A percentile compares a stretch with the other conserved stretches of the same genome.
phyloP scores from a whole-genome alignment of 2,888 invertebrate species.

The Serripes groenlandicus region DNA sequence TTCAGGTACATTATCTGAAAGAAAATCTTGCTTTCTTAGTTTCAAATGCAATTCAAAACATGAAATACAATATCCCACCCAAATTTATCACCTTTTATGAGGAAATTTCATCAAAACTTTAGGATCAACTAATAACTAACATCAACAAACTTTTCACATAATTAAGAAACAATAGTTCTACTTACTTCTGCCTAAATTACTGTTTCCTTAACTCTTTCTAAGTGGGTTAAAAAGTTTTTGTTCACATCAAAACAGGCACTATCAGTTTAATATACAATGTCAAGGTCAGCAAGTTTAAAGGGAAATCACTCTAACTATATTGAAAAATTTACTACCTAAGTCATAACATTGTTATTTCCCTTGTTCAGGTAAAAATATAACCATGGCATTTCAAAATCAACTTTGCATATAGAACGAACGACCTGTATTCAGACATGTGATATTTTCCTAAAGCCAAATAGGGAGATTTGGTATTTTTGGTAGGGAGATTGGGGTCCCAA shows the following conservation, averaged over 20 bases:
- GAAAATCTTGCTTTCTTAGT: too few species aligned
- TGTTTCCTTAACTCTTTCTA: slow-evolving; percentile 12
- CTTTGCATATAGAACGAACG: too few species aligned
- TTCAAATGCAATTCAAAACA: too few species aligned
- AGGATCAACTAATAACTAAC: background rate
- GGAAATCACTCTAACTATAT: slow-evolving; percentile 45
- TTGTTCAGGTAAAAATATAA: too few species aligned
- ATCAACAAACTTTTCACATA: background rate
- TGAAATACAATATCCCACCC: background rate
- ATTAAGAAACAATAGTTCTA: too few species aligned
- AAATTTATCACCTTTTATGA: slow-evolving; percentile 6
- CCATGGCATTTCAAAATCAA: too few species aligned
- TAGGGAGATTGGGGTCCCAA: too few species aligned
- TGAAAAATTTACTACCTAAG: background rate
- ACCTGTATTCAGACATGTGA: too few species aligned
- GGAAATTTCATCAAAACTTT: background rate
- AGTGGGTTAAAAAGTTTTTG: slow-evolving; percentile 46
- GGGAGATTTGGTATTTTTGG: too few species aligned
- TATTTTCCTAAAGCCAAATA: too few species aligned
- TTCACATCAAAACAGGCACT: slow-evolving; percentile 35
- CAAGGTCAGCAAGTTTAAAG: slow-evolving; percentile 41
- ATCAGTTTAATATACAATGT: slow-evolving; percentile 48
- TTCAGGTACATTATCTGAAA: too few species aligned
- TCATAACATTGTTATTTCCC: slow-evolving; percentile 37
- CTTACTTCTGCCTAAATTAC: slow-evolving; percentile 36